These are phyloP conservation scores for Lepidotrigona ventralis DNA, from an alignment of 1,140 invertebrate species.

Conservation along the genomic window DNA sequence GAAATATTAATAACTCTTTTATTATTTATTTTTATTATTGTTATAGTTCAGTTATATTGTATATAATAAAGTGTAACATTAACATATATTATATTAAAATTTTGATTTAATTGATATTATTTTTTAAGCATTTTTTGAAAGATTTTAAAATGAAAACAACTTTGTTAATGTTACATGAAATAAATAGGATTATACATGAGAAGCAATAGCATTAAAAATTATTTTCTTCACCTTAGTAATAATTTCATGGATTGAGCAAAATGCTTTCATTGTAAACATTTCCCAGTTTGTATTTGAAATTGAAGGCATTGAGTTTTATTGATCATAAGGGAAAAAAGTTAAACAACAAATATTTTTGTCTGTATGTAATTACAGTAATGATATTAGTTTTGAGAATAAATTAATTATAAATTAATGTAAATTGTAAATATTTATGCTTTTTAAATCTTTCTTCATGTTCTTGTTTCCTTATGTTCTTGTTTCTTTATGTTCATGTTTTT, in stretches of 20 bases:
- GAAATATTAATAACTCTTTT: conserved; percentile 7
- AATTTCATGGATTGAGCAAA: conserved; percentile 25
- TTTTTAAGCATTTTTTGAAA: conserved; percentile 10
- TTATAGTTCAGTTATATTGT: conserved; percentile 21
- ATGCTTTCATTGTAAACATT: conserved; percentile 30
- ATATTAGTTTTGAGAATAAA: conserved; percentile 11
- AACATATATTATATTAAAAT: not conserved
- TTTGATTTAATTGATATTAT: not conserved
- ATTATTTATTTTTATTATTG: conserved; percentile 17
- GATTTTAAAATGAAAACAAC: conserved; percentile 2
- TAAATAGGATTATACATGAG: conserved; percentile 46
- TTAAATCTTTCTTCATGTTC: conserved; percentile 2
- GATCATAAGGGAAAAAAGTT: not conserved
- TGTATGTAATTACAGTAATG: not conserved
- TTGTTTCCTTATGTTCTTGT: not conserved
- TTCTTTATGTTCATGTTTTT: not conserved
- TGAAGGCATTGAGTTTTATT: conserved; percentile 20
- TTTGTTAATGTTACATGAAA: conserved; percentile 38
- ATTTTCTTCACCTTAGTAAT: conserved; percentile 1
- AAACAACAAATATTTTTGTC: not conserved
- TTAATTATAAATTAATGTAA: conserved; percentile 40
- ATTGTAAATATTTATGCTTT: conserved; percentile 31
- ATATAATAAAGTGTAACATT: conserved; percentile 36
- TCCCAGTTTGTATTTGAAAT: not conserved
- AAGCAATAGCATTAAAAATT: conserved; percentile 61